These are phyloP conservation scores for Aricia artaxerxes DNA, from an alignment of 2,888 invertebrate species.

Conservation along the genomic window DNA sequence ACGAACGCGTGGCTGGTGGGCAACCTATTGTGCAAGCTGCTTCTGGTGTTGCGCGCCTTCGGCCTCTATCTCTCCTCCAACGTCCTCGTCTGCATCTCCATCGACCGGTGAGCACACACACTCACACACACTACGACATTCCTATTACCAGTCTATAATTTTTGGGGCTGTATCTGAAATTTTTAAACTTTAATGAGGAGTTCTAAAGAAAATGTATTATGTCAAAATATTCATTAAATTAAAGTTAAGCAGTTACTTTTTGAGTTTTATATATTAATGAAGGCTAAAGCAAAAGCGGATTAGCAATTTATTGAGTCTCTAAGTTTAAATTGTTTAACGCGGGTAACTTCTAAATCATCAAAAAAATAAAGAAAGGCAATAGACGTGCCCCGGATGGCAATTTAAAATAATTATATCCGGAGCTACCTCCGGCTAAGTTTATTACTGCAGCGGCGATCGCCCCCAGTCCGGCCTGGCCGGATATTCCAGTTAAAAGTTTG, in stretches of 20 bases:
- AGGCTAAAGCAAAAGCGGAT: too few relatives aligned
- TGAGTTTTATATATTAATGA: too few relatives aligned
- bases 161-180: too few relatives aligned
- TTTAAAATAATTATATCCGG: not conserved
- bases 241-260: too few relatives aligned
- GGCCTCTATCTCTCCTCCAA: constrained; percentile 89
- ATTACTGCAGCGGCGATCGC: not conserved
- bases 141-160: too few relatives aligned
- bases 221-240: too few relatives aligned
- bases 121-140: not conserved
- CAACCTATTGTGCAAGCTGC: constrained; percentile 85
- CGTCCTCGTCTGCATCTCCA: constrained; percentile 87
- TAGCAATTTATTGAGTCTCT: too few relatives aligned
- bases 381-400: not conserved
- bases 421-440: not conserved
- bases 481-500: not conserved
- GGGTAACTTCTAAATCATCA: not conserved
- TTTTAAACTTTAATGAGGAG: too few relatives aligned
- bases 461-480: not conserved
- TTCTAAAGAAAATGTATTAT: too few relatives aligned
- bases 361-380: not conserved
- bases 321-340: not conserved
- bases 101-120: constrained; percentile 78
- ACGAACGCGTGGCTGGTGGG: constrained; percentile 89
- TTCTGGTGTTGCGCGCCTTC: constrained; percentile 86